Evolutionary conservation across 1,140 invertebrate species (phyloP), one percentile per base, ranked within the genome.

Genomic region (Drosophila nigrodunni): DNA sequence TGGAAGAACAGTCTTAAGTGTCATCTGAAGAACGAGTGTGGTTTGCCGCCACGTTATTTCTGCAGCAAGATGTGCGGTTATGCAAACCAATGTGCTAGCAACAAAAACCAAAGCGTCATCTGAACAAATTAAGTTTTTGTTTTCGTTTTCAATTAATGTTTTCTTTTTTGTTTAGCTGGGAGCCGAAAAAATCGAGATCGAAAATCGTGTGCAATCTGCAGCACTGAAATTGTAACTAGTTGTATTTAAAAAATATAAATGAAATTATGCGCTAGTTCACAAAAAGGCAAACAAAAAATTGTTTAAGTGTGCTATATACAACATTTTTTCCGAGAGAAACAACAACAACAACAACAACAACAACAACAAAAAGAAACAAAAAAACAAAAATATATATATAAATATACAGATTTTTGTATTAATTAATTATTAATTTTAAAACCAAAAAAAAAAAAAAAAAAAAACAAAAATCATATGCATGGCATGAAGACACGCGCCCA

Each of bases 11-110:
- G 90, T 68, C 77, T 93, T 35, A 92, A 92, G 74, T 92, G 93
- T 80, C 93, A 93, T 76, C 79, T 92, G 72, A 93, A 93, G 72
- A 93, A 93, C 68, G 93, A 93, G 66, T 93, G 93, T 59, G 92
- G 92, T 0, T 75, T 93, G 78, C 92, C 89, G 55, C 92, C 93
- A 2, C 92, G 91, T 18, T 93, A 93, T 44, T 92, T 92, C 52
- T 93, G 93, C 72, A 91, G 82, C 70, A 92, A 92, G 68, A 86
- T 92, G 64, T 94, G 94, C 77, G 88, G 92, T 39, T 94, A 94
- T 85, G 93, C 92, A 74, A 74, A 93, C 94, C 11, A 93, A 94
- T 78, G 94, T 94, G 69, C 94, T n/a, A n/a, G n/a, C n/a, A n/a
- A n/a, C n/a, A n/a, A n/a, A n/a, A n/a, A n/a, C n/a, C n/a, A n/a